phyloP scores from a whole-genome alignment of 2,113 vertebrate species.

The Oxygymnocypris stewartii region DNA sequence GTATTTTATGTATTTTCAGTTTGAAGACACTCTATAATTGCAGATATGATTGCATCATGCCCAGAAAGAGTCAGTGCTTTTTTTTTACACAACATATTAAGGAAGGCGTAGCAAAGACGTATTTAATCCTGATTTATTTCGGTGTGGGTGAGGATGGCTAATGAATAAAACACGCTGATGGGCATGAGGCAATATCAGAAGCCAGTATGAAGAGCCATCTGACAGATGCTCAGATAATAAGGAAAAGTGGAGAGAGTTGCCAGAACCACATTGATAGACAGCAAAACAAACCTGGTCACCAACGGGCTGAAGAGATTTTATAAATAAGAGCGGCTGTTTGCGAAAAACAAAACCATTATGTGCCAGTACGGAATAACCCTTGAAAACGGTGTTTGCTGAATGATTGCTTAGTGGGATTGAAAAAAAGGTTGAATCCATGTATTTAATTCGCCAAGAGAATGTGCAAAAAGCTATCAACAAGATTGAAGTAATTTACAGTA shows the following conservation, averaged over 20 bases:
- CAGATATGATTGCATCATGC: neutral
- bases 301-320: neutral
- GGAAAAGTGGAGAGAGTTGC: neutral
- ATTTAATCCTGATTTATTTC: conserved; percentile 3
- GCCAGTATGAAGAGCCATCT: conserved; percentile 36
- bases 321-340: neutral
- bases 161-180: conserved; percentile 41
- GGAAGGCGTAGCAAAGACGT: neutral
- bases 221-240: conserved; percentile 48
- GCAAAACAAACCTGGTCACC: neutral
- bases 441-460: neutral
- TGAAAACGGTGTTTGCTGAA: neutral
- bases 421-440: neutral
- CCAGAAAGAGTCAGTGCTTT: neutral
- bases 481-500: neutral
- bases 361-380: neutral
- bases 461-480: neutral
- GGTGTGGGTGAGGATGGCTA: conserved; percentile 6
- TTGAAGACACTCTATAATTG: conserved; percentile 9
- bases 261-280: neutral
- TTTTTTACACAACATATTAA: conserved; percentile 4
- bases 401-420: neutral
- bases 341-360: conserved; percentile 14
- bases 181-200: neutral
- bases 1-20: conserved; percentile 17